Percentiles rank a stretch among this genome's conserved stretches.
These are phyloP conservation scores for Dolichotis patagonum DNA, from an alignment of 2,113 vertebrate species.

Conservation along the genomic window DNA sequence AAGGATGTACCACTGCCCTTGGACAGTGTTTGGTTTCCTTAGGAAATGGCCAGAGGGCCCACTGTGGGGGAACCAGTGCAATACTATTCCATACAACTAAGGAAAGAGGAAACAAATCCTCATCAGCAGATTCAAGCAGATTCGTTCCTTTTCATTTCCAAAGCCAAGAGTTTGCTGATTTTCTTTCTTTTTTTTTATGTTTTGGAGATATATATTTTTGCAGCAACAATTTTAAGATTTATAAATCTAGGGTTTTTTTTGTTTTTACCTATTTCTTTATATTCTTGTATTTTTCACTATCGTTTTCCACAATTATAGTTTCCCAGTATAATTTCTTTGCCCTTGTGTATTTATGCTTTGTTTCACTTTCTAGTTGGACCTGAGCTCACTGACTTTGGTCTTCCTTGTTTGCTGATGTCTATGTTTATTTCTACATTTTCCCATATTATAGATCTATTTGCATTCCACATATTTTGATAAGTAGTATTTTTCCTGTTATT, in stretches of 20 bases:
- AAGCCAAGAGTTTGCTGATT: not conserved
- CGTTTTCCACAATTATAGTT: not conserved
- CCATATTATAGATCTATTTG: not conserved
- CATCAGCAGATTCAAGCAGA: not conserved
- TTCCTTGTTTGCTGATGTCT: not conserved
- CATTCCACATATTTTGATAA: not conserved
- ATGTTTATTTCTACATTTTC: not conserved
- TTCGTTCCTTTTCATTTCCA: not conserved
- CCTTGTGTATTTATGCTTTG: not conserved
- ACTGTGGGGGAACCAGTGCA: not conserved
- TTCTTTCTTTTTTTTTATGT: not conserved
- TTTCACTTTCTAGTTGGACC: not conserved
- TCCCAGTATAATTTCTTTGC: not conserved
- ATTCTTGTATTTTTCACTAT: not conserved
- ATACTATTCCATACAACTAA: no score
- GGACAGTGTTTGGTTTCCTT: not conserved
- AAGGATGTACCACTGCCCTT: rapidly evolving
- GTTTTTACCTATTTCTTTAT: not conserved
- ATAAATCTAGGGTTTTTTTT: not conserved
- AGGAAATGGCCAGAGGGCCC: not conserved
- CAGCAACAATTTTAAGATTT: not conserved
- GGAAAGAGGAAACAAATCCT: not conserved
- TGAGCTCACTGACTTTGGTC: not conserved
- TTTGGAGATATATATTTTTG: not conserved
- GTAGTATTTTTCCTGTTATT: not conserved